Evolutionary conservation across 1,140 invertebrate genomes (phyloP).

Genomic region (Drosophila elegans): DNA sequence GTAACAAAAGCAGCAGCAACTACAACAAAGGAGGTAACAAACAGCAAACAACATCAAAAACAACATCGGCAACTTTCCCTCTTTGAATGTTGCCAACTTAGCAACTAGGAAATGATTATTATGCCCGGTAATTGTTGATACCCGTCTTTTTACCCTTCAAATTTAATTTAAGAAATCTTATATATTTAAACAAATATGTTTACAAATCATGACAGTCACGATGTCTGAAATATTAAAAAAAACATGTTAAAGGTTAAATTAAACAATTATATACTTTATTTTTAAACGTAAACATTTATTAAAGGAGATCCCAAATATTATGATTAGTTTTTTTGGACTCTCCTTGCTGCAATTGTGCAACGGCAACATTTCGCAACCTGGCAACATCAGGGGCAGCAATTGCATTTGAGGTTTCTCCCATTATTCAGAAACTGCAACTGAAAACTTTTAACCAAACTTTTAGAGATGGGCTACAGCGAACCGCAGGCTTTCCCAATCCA

Average conservation of each 20-base stretch:
- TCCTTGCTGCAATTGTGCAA: conserved; percentile 3
- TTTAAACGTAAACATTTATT: neutral
- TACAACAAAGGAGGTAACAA: conserved; percentile 22
- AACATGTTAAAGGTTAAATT: too few relatives aligned
- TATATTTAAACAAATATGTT: neutral
- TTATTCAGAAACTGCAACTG: conserved; percentile 5
- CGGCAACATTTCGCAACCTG: conserved; percentile 16
- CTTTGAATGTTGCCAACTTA: conserved; percentile 3
- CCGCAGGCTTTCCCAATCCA: conserved; percentile 59
- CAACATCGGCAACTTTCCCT: conserved; percentile 14
- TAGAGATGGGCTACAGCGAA: conserved; percentile 4
- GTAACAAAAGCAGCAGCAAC: conserved; percentile 33
- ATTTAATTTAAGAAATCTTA: neutral
- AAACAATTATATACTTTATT: too few relatives aligned
- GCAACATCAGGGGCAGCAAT: conserved; percentile 3
- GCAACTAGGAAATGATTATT: conserved; percentile 13
- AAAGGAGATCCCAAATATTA: neutral
- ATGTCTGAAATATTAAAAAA: too few relatives aligned
- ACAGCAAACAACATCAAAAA: conserved; percentile 4
- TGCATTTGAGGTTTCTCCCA: conserved; percentile 6
- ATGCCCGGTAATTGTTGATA: conserved; percentile 1
- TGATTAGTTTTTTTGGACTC: neutral
- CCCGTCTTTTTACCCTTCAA: too few relatives aligned
- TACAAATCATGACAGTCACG: too few relatives aligned
- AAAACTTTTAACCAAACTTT: conserved; percentile 17